These are phyloP conservation scores for Planiliza haematocheilus DNA, from an alignment of 2,113 vertebrate genomes.

Conservation along the genomic window DNA sequence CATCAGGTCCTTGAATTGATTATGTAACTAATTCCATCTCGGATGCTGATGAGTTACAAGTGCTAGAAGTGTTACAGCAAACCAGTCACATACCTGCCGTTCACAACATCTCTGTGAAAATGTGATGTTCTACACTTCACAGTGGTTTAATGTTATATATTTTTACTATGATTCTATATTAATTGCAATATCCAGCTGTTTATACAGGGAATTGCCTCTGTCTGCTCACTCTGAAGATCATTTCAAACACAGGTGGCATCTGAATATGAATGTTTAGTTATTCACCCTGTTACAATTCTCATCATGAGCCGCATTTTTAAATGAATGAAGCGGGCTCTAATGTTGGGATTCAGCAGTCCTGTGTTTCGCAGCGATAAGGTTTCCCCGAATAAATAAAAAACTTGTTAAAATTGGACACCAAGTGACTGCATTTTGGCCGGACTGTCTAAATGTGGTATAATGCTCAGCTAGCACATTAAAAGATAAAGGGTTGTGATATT, in stretches of 20 bases:
- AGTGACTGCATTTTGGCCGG: slow-evolving; percentile 53
- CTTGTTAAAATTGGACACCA: slow-evolving; percentile 55
- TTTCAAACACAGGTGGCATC: slow-evolving; percentile 33
- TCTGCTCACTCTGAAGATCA: slow-evolving; percentile 12
- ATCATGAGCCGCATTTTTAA: slow-evolving; percentile 37
- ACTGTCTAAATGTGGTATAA: slow-evolving; percentile 52
- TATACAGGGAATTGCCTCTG: slow-evolving; percentile 14
- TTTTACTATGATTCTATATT: slow-evolving; percentile 16
- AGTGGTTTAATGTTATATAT: slow-evolving; percentile 11
- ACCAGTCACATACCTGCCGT: slow-evolving; percentile 17
- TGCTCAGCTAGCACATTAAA: slow-evolving; percentile 50
- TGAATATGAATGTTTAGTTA: slow-evolving; percentile 46
- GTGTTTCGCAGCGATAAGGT: slow-evolving; percentile 63
- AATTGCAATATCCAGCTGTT: slow-evolving; percentile 16
- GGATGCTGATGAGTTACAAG: slow-evolving; percentile 17
- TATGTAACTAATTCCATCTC: slow-evolving; percentile 14
- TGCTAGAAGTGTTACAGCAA: slow-evolving; percentile 11
- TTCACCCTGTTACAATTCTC: slow-evolving; percentile 45
- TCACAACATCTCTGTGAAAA: slow-evolving; percentile 12
- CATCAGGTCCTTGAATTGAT: slow-evolving; percentile 31
- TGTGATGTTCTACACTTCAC: neutral
- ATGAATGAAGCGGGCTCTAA: slow-evolving; percentile 56
- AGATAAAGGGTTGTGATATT: slow-evolving; percentile 68
- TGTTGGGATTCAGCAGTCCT: slow-evolving; percentile 54
- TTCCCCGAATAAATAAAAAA: slow-evolving; percentile 56